These are phyloP conservation scores for Aldabrachelys gigantea DNA, from an alignment of 2,113 vertebrate species.

Conservation along the genomic window DNA sequence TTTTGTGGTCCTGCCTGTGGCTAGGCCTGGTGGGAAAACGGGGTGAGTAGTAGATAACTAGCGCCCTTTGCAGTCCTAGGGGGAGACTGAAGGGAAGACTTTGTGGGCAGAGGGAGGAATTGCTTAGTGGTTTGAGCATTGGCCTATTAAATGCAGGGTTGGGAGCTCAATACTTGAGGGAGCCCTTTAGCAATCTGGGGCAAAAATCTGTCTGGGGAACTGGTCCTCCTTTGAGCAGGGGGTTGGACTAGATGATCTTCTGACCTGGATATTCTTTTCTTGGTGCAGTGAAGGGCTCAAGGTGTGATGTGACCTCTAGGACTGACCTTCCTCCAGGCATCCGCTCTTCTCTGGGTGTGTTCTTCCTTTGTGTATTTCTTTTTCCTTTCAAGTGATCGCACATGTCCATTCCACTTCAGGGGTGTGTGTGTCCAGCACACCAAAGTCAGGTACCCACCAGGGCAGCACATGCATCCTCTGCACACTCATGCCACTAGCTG, in stretches of 20 bases:
- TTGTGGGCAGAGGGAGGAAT: neutral
- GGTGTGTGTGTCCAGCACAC: neutral
- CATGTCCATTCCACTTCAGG: neutral
- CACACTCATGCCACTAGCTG: neutral
- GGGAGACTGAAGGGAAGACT: neutral
- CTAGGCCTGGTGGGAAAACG: neutral
- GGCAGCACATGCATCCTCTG: neutral
- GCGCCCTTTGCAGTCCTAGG: neutral
- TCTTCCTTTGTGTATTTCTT: neutral
- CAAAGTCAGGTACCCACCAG: neutral
- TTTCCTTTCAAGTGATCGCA: neutral
- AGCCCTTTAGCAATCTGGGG: no score
- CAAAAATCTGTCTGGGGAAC: no score
- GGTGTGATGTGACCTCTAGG: neutral
- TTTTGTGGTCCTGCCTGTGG: neutral
- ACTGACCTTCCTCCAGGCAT: neutral
- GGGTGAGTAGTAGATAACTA: rapidly evolving
- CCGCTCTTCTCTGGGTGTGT: neutral
- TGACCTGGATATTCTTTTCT: neutral
- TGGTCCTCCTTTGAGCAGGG: no score
- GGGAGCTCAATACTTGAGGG: no score
- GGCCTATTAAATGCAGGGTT: no score
- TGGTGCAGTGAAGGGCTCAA: neutral
- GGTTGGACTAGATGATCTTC: no score
- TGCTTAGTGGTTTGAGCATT: no score